Conservation (phyloP, 2,113 vertebrate genomes). For the Uria aalge region DNA sequence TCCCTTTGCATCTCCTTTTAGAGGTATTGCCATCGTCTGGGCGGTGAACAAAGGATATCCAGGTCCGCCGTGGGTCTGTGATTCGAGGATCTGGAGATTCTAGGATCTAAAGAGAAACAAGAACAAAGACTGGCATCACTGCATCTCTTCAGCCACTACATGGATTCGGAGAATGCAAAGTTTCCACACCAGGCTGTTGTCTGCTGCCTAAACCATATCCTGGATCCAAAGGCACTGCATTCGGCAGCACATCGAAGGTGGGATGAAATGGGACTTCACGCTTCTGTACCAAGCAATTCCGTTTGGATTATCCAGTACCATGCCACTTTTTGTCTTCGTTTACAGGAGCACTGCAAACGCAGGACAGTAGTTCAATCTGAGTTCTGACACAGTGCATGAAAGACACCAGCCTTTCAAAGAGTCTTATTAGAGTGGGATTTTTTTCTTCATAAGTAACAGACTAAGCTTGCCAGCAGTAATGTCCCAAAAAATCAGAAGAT, state of each 20-base stretch:
- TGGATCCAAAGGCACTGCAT: neutral
- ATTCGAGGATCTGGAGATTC: constrained; percentile 75
- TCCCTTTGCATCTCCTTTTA: constrained; percentile 82
- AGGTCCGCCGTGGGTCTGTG: constrained; percentile 87
- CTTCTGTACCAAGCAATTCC: neutral
- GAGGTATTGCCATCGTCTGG: constrained; percentile 77
- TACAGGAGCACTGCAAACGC: neutral
- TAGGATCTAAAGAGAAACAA: constrained; percentile 67
- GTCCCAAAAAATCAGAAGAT: neutral
- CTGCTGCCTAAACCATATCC: neutral
- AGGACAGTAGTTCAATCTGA: neutral
- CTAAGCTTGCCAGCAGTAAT: neutral
- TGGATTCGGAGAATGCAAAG: neutral
- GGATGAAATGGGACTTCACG: neutral
- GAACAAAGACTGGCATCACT: neutral
- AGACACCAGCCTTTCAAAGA: neutral
- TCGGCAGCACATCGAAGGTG: too few relatives aligned
- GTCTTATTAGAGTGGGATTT: neutral
- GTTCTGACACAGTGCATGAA: neutral
- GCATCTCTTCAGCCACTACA: neutral
- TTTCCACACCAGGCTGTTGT: neutral
- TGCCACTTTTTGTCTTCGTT: neutral
- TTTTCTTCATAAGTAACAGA: neutral
- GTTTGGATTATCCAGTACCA: neutral
- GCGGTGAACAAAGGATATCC: constrained; percentile 92